Percentiles rank a stretch among this genome's conserved stretches.
phyloP scores from a whole-genome alignment of 2,888 invertebrate genomes.

The Byasa hedistus region DNA sequence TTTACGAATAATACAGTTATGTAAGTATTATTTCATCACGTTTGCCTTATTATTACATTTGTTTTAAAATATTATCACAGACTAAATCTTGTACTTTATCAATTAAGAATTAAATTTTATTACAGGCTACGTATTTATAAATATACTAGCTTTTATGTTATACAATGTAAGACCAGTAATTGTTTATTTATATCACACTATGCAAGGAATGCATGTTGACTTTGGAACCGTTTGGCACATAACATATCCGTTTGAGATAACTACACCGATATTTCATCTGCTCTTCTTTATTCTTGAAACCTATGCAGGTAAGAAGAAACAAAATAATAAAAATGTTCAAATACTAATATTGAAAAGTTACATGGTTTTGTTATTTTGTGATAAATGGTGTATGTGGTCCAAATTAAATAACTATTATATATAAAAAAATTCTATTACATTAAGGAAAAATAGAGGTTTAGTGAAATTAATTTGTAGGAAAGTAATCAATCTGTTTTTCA shows the following conservation, averaged over 20 bases:
- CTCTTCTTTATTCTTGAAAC: constrained; percentile 56
- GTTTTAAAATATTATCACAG: no score
- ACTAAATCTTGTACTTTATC: background rate
- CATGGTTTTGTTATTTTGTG: no score
- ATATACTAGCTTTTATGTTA: constrained; percentile 55
- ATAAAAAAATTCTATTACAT: constrained; percentile 4
- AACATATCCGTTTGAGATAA: constrained; percentile 66
- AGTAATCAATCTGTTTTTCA: constrained; percentile 32
- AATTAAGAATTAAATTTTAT: constrained; percentile 23
- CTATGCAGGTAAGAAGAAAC: constrained; percentile 48
- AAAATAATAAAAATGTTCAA: background rate
- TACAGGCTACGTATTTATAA: constrained; percentile 63
- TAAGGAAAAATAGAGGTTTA: no score
- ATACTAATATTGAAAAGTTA: background rate
- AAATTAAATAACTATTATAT: constrained; percentile 10
- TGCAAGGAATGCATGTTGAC: constrained; percentile 45
- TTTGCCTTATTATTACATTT: background rate
- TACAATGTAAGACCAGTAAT: constrained; percentile 59
- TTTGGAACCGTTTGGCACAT: constrained; percentile 60
- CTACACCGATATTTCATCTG: constrained; percentile 52
- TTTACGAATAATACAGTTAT: constrained; percentile 51
- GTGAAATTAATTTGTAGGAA: no score
- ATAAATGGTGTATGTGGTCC: background rate
- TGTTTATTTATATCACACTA: constrained; percentile 47
- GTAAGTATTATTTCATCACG: constrained; percentile 41